Percentiles rank a stretch among this genome's conserved stretches.
phyloP scores from a whole-genome alignment of 2,113 vertebrate genomes.

The Charina bottae region DNA sequence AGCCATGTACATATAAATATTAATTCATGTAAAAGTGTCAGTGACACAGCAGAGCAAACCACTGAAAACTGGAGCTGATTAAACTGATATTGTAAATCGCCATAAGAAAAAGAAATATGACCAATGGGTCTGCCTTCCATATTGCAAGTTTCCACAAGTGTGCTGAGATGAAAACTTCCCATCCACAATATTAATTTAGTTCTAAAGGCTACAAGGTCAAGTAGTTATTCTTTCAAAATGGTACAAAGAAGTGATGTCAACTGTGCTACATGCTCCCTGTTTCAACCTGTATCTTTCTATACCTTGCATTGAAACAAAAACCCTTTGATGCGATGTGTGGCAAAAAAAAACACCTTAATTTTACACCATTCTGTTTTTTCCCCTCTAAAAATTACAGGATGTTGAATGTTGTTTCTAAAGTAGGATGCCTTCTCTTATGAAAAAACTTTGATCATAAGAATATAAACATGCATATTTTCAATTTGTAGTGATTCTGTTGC shows the following conservation, averaged over 20 bases:
- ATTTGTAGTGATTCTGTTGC: neutral
- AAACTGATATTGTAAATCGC: constrained; percentile 12
- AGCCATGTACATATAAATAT: neutral
- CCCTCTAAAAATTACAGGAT: neutral
- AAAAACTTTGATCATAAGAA: neutral
- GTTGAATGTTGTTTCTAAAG: neutral
- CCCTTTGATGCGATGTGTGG: neutral
- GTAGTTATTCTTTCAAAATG: neutral
- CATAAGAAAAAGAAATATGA: neutral
- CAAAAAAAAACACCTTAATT: neutral
- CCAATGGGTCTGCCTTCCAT: neutral
- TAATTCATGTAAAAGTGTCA: neutral
- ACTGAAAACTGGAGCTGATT: neutral
- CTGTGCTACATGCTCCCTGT: neutral
- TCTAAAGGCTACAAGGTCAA: neutral
- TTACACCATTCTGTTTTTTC: neutral
- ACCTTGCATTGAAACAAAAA: neutral
- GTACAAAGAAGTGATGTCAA: neutral
- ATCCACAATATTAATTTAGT: neutral
- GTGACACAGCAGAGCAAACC: neutral
- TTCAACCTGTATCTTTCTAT: neutral
- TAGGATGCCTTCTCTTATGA: neutral
- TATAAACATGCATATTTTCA: neutral
- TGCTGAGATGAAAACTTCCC: neutral
- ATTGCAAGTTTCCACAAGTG: neutral